Conservation (phyloP, 2,797 vertebrate species). For the Muscicapa striata region DNA sequence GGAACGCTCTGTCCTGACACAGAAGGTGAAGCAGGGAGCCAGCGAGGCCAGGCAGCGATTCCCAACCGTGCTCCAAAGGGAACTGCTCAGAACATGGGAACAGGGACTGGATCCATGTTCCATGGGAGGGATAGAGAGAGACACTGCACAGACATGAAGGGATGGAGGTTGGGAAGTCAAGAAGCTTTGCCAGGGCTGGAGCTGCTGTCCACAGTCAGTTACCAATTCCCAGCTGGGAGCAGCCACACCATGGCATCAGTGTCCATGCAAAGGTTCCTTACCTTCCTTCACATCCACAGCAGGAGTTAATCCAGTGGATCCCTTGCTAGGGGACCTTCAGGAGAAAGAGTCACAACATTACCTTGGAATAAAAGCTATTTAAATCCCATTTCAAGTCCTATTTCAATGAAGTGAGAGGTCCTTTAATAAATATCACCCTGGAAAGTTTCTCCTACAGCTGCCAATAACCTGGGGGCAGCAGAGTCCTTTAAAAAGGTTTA, state of each 20-base stretch:
- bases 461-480: not conserved
- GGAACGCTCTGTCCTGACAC: not conserved
- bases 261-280: slow-evolving; percentile 7
- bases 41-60: accelerated
- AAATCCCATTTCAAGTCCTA: not conserved
- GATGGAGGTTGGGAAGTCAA: no score
- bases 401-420: not conserved
- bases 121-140: not conserved
- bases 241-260: not conserved
- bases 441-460: not conserved
- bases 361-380: not conserved
- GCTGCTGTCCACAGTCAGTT: not conserved
- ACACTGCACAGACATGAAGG: not conserved
- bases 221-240: not conserved
- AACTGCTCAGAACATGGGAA: not conserved
- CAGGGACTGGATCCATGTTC: not conserved
- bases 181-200: not conserved
- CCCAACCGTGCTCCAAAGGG: accelerated
- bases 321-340: slow-evolving; percentile 58
- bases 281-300: slow-evolving; percentile 65
- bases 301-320: not conserved
- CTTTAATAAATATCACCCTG: not conserved
- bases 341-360: slow-evolving; percentile 15
- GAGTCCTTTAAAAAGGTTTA: not conserved
- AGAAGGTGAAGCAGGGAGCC: not conserved